Percentiles rank a stretch among this genome's conserved stretches.
Evolutionary conservation across 30 jellyfish, hydroid and myxozoan species (phyloP).

Genomic region (Aurelia aurita complex sp. Pacific): DNA sequence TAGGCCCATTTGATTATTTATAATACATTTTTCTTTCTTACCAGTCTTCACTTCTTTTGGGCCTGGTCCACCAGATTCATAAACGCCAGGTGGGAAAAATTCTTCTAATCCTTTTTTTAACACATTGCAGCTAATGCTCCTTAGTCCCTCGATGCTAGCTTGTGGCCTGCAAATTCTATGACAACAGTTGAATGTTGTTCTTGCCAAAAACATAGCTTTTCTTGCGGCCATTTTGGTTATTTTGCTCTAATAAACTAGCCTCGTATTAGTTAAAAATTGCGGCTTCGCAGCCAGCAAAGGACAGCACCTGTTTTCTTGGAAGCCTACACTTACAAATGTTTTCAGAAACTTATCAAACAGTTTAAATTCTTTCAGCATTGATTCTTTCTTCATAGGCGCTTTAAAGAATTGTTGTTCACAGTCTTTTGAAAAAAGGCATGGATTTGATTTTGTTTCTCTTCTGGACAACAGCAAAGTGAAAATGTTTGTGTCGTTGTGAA

Average conservation of each 20-base stretch:
- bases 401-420: too few species aligned
- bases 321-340: too few species aligned
- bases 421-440: too few species aligned
- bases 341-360: too few species aligned
- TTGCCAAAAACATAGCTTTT: not conserved
- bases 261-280: not conserved
- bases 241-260: not conserved
- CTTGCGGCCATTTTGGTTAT: constrained; percentile 51
- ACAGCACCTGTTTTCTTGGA: too few species aligned
- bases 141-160: not conserved
- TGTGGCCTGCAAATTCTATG: not conserved
- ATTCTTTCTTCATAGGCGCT: too few species aligned
- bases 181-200: not conserved
- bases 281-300: too few species aligned
- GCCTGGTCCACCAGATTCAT: constrained; percentile 77
- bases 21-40: not conserved
- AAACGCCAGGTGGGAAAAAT: constrained; percentile 96
- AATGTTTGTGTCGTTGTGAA: too few species aligned
- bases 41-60: constrained; percentile 83
- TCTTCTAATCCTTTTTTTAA: constrained; percentile 79
- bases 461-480: too few species aligned
- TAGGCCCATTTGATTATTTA: too few species aligned
- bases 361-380: too few species aligned
- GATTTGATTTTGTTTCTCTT: too few species aligned
- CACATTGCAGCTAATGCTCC: not conserved